phyloP scores from a whole-genome alignment of 2,113 vertebrate species.

The Apodemus speciosus region DNA sequence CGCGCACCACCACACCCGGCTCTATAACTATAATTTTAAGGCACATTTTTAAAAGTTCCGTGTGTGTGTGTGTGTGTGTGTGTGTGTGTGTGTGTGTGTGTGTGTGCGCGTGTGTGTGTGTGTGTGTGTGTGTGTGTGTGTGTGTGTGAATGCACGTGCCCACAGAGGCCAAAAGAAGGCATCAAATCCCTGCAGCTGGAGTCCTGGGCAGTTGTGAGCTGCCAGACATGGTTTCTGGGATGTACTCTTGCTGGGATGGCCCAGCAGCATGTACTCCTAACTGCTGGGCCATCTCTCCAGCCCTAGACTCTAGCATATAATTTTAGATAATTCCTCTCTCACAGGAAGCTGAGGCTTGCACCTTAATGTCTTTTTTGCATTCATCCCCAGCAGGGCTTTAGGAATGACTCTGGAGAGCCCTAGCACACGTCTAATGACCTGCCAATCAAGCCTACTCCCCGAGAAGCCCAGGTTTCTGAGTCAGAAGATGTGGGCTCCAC shows the following conservation, averaged over 20 bases:
- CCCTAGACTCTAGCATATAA: background rate
- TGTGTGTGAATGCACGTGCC: background rate
- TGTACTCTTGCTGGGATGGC: no score
- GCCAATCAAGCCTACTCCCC: background rate
- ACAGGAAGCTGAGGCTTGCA: background rate
- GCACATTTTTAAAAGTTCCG: background rate
- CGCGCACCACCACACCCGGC: no score
- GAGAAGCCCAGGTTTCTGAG: background rate
- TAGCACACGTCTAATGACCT: background rate
- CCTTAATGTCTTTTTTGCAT: background rate
- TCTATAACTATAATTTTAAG: background rate
- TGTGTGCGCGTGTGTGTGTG: background rate
- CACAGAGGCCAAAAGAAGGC: background rate
- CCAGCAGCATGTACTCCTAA: background rate
- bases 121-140: background rate
- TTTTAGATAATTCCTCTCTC: constrained; percentile 7
- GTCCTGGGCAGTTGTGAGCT: background rate
- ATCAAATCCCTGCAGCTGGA: background rate
- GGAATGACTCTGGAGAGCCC: background rate
- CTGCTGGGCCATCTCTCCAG: background rate
- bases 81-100: background rate
- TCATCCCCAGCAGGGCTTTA: background rate
- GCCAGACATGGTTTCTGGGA: background rate
- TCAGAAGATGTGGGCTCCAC: background rate
- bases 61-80: background rate